These are phyloP conservation scores for Andrena dorsata DNA, from an alignment of 2,888 invertebrate species.

Conservation along the genomic window DNA sequence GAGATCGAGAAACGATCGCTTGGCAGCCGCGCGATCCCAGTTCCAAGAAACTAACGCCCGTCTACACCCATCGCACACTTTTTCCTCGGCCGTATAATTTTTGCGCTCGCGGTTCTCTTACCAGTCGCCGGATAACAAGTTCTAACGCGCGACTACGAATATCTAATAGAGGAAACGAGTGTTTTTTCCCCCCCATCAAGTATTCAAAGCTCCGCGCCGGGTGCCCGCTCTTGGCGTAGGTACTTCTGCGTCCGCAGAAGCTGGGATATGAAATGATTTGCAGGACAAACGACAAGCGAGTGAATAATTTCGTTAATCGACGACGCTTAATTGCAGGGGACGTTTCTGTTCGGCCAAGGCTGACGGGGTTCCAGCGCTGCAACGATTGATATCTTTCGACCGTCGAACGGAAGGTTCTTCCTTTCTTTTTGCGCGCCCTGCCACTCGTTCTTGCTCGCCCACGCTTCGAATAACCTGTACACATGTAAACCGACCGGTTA, in stretches of 20 bases:
- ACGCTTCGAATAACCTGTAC: slow-evolving; percentile 72
- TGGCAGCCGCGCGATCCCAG: slow-evolving; percentile 38
- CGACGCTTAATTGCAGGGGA: slow-evolving; percentile 42
- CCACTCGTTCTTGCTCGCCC: slow-evolving; percentile 72
- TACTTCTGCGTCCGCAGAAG: not conserved
- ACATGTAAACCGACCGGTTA: slow-evolving; percentile 76
- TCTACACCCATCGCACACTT: not conserved
- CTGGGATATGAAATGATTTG: not conserved
- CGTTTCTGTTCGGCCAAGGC: slow-evolving; percentile 39
- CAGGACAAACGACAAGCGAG: not conserved
- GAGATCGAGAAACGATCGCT: slow-evolving; percentile 65
- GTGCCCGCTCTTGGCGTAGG: not conserved
- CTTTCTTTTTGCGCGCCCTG: slow-evolving; percentile 61
- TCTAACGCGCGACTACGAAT: not conserved
- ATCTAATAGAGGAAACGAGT: not conserved
- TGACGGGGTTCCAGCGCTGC: slow-evolving; percentile 35
- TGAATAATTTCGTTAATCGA: slow-evolving; percentile 25
- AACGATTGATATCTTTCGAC: slow-evolving; percentile 60
- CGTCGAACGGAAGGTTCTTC: slow-evolving; percentile 40
- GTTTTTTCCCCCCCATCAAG: not conserved
- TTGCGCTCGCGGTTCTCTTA: not conserved
- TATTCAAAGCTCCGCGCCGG: not conserved
- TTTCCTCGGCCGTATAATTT: slow-evolving; percentile 11
- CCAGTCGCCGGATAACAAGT: not conserved
- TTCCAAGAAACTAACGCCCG: slow-evolving; percentile 61